These are phyloP conservation scores for Cephalopterus ornatus DNA, from an alignment of 2,113 vertebrate genomes.

Conservation along the genomic window DNA sequence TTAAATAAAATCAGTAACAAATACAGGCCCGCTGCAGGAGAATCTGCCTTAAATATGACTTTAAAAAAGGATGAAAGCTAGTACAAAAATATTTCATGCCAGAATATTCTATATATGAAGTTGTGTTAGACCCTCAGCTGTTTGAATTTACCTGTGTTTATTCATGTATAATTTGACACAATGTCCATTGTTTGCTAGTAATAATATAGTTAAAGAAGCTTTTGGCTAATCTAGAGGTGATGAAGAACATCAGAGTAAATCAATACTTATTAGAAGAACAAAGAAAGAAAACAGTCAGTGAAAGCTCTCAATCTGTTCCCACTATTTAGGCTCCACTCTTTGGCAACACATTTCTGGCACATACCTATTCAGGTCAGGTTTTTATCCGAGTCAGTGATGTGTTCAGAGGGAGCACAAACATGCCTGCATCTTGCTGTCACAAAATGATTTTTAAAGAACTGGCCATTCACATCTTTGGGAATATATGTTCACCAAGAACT, in stretches of 20 bases:
- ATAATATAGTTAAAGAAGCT: background rate
- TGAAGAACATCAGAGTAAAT: background rate
- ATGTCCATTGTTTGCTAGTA: background rate
- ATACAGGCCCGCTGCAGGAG: background rate
- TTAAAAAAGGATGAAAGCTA: background rate
- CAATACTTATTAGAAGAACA: background rate
- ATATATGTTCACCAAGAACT: background rate
- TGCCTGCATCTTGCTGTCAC: background rate
- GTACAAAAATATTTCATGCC: background rate
- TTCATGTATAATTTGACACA: background rate
- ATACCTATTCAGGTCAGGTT: background rate
- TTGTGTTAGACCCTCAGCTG: background rate
- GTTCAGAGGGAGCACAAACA: background rate
- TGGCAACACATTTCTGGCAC: background rate
- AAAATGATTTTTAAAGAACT: background rate
- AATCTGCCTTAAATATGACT: background rate
- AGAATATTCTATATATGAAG: background rate
- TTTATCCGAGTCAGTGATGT: background rate
- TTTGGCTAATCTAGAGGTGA: background rate
- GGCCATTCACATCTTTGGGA: background rate
- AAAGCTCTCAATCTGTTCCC: background rate
- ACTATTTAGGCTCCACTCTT: background rate
- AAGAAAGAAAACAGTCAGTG: background rate
- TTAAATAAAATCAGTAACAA: conserved; percentile 48
- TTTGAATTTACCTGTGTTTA: background rate